These are phyloP conservation scores for Pelobates cultripes DNA, from an alignment of 2,797 vertebrate species.

Conservation along the genomic window DNA sequence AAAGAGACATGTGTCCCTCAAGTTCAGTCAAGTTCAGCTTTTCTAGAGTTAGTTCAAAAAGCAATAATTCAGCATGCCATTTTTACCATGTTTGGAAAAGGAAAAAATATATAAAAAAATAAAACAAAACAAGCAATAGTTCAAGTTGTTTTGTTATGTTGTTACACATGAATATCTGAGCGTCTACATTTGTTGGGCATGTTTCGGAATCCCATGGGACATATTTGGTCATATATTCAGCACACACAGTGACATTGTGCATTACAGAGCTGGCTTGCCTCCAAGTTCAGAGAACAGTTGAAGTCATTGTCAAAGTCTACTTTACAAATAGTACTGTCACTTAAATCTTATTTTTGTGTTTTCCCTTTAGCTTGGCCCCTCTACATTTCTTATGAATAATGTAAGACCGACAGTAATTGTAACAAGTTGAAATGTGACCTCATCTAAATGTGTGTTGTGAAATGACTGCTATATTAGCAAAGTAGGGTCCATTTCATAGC, in stretches of 20 bases:
- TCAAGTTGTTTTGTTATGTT: too few relatives aligned
- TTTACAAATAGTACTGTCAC: slow-evolving; percentile 23
- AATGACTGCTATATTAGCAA: background rate
- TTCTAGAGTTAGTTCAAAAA: too few relatives aligned
- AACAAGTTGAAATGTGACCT: slow-evolving; percentile 19
- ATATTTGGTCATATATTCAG: slow-evolving; percentile 30
- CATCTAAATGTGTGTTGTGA: slow-evolving; percentile 7
- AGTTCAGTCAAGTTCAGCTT: too few relatives aligned
- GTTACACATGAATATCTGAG: background rate
- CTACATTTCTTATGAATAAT: slow-evolving; percentile 7
- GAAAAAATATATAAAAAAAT: too few relatives aligned
- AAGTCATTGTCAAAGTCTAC: slow-evolving; percentile 37
- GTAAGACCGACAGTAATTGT: slow-evolving; percentile 23
- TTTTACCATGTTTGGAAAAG: too few relatives aligned
- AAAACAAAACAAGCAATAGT: too few relatives aligned
- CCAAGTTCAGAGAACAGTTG: slow-evolving; percentile 21
- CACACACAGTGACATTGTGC: slow-evolving; percentile 33
- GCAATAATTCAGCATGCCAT: too few relatives aligned
- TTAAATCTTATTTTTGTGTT: slow-evolving; percentile 4
- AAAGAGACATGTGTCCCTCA: too few relatives aligned
- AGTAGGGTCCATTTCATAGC: slow-evolving; percentile 2
- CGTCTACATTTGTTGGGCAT: slow-evolving; percentile 2
- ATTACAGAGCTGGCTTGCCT: slow-evolving; percentile 28
- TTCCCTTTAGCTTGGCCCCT: slow-evolving; percentile 18
- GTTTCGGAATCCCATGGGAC: slow-evolving; percentile 11